These are phyloP conservation scores for Sarcophaga rosellei DNA, from an alignment of 2,888 invertebrate genomes.

Conservation along the genomic window DNA sequence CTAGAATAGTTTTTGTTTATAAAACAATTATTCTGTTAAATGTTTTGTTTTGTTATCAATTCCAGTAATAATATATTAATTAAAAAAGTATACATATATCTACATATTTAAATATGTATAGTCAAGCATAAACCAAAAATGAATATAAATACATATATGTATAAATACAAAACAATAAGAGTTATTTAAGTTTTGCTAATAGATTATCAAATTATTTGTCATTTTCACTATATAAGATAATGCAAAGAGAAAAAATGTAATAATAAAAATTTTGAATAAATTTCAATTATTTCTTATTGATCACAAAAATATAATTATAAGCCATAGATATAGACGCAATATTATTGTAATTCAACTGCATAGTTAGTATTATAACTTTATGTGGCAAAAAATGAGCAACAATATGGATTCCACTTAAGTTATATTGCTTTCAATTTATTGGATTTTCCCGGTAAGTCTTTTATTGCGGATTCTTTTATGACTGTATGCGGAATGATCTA, in stretches of 20 bases:
- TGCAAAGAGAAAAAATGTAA: constrained; percentile 35
- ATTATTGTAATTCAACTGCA: neutral
- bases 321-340: neutral
- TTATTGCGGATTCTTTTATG: constrained; percentile 34
- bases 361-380: neutral
- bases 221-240: constrained; percentile 54
- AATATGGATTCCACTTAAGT: constrained; percentile 31
- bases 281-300: constrained; percentile 64
- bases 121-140: neutral
- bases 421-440: neutral
- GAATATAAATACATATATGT: neutral
- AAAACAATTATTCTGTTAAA: neutral
- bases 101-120: neutral
- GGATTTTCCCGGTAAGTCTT: constrained; percentile 54
- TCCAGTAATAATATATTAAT: neutral
- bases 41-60: neutral
- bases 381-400: neutral
- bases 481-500: constrained; percentile 43
- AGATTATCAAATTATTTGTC: constrained; percentile 42
- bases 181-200: constrained; percentile 59
- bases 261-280: constrained; percentile 59
- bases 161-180: constrained; percentile 27
- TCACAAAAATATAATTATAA: constrained; percentile 24
- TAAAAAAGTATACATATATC: neutral
- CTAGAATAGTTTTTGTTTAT: neutral